Conservation (phyloP, 2,113 vertebrate genomes). For the Apistogramma diplotaenia region DNA sequence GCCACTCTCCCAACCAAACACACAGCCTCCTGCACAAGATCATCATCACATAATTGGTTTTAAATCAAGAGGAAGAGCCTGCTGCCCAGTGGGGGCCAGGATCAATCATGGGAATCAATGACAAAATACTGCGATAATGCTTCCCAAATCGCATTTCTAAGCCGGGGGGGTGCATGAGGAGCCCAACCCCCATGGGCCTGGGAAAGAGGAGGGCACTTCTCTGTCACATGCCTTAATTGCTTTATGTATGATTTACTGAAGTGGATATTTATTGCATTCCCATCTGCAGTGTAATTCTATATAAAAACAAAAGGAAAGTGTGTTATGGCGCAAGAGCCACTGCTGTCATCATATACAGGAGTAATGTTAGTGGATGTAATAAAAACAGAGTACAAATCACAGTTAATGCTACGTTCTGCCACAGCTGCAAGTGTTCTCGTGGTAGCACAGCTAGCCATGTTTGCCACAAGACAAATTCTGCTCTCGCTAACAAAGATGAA, state of each 20-base stretch:
- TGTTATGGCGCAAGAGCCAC: not conserved
- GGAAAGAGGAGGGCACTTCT: constrained; percentile 11
- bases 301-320: constrained; percentile 18
- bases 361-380: constrained; percentile 13
- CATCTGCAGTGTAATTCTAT: not conserved
- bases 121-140: constrained; percentile 57
- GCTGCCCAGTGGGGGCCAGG: constrained; percentile 14
- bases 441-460: not conserved
- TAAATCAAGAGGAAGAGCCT: constrained; percentile 67
- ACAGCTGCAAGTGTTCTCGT: not conserved
- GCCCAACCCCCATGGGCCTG: not conserved
- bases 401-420: not conserved
- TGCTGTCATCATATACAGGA: constrained; percentile 2
- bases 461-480: not conserved
- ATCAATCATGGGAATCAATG: constrained; percentile 64
- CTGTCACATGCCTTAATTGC: constrained; percentile 47
- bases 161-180: not conserved
- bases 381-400: constrained; percentile 7
- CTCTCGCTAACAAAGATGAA: not conserved
- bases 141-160: constrained; percentile 40
- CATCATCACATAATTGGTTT: constrained; percentile 66
- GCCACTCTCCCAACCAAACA: constrained; percentile 20
- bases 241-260: constrained; percentile 59
- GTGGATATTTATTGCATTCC: constrained; percentile 30
- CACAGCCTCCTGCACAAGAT: constrained; percentile 46